Conservation (phyloP, 2,113 vertebrate genomes). For the Pachypanchax playfairii region DNA sequence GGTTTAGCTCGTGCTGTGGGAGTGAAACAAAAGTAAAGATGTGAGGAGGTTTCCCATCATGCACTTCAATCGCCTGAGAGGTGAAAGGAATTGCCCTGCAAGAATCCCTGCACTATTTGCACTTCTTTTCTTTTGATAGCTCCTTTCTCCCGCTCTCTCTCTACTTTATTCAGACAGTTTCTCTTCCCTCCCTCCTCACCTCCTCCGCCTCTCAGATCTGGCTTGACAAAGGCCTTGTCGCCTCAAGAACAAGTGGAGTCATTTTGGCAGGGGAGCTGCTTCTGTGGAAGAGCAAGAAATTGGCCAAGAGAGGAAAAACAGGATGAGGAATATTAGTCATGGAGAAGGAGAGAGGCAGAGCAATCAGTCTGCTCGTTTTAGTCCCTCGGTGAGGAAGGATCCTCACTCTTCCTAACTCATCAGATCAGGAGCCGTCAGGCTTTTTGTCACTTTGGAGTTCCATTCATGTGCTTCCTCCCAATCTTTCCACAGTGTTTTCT, state of each 20-base stretch:
- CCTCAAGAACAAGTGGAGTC: constrained; percentile 29
- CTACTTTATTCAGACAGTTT: constrained; percentile 4
- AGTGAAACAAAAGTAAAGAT: background rate
- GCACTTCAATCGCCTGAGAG: background rate
- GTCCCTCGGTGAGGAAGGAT: constrained; percentile 32
- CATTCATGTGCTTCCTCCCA: constrained; percentile 18
- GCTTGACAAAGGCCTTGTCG: constrained; percentile 14
- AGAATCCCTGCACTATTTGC: constrained; percentile 24
- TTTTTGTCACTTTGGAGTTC: constrained; percentile 40
- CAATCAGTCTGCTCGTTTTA: constrained; percentile 17
- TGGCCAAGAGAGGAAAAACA: constrained; percentile 16
- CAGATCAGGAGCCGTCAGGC: constrained; percentile 33
- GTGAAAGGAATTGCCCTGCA: background rate
- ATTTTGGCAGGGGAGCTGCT: constrained; percentile 25
- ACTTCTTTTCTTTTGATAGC: constrained; percentile 30
- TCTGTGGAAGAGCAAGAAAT: constrained; percentile 26
- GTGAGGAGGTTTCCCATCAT: background rate
- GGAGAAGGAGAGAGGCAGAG: background rate
- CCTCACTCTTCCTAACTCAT: constrained; percentile 49
- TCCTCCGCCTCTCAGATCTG: constrained; percentile 13
- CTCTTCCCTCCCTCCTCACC: too few relatives aligned
- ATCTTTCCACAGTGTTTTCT: constrained; percentile 11
- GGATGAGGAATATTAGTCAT: constrained; percentile 4
- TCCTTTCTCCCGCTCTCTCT: background rate
- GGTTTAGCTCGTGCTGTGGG: constrained; percentile 30